phyloP scores from a whole-genome alignment of 1,140 invertebrate species.

The Hetaerina americana region DNA sequence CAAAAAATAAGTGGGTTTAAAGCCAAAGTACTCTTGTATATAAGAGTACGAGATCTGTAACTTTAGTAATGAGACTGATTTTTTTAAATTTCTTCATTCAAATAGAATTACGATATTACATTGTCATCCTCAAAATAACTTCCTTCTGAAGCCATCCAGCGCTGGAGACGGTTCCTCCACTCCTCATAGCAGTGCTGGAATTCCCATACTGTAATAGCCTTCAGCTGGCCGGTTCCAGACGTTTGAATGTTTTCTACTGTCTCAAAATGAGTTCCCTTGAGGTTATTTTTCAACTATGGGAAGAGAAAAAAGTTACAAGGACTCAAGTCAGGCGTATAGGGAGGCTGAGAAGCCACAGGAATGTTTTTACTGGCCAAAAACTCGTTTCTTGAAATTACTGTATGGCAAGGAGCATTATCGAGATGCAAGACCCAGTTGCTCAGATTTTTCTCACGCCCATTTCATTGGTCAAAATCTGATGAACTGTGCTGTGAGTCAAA shows the following conservation, averaged over 20 bases:
- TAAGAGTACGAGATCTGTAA: too few species aligned
- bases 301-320: conserved; percentile 21
- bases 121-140: not conserved
- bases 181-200: conserved; percentile 1
- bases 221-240: conserved; percentile 13
- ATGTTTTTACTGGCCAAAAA: conserved; percentile 20
- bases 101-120: not conserved
- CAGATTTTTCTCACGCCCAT: too few species aligned
- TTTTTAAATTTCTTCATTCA: not conserved
- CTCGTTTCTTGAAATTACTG: conserved; percentile 13
- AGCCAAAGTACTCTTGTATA: too few species aligned
- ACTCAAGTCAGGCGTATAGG: conserved; percentile 22
- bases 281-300: conserved; percentile 18
- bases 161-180: not conserved
- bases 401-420: conserved; percentile 23
- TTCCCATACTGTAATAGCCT: conserved; percentile 19
- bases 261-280: conserved; percentile 18
- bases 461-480: conserved; percentile 18
- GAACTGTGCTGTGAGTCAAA: conserved; percentile 14
- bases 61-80: too few species aligned
- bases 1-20: too few species aligned
- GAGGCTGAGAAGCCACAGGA: conserved; percentile 18
- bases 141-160: not conserved
- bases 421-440: conserved; percentile 21
- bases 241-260: conserved; percentile 16